Evolutionary conservation across 2,888 invertebrate genomes (phyloP), one percentile per base, ranked within the genome.

Genomic region (Pterostichus madidus): DNA sequence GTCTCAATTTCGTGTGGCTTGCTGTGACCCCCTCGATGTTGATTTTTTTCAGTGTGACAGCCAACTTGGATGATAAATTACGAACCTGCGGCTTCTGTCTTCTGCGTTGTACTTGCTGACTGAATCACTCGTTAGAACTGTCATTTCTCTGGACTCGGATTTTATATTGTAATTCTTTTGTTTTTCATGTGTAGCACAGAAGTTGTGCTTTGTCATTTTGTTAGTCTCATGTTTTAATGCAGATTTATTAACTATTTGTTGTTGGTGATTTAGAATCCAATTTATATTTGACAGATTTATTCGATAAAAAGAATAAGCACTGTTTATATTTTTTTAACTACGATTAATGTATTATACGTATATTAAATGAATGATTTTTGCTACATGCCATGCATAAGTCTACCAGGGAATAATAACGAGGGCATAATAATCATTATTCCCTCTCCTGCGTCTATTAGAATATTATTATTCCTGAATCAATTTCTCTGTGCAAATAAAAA

Each of bases 51-150:
- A 52, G 17, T 13, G 32, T 75, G 49, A 49, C 49, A 75, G 75
- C 75, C 75, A 75, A 75, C 75, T 75, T 49, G 49, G 32, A 75
- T 75, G 75, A 75, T 75, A 75, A 75, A 75, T 75, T 75, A 75
- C 32, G 17, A 8, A 73, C 44, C 24, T 8, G n/a, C 31, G 35
- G 31, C 53, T 75, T 52, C 52, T 52, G 75, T 49, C 75, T 75
- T 13, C n/a, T 75, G 75, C 32, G 5, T 10, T 24, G 52, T 53
- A 75, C 53, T 75, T 53, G 75, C 53, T 52, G 75, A 73, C 52
- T 75, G 75, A 32, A 52, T 75, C 75, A 53, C 53, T 75, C 73
- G 32, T 52, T 49, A 17, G 11, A 24, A 32, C 49, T 75, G 75
- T 53, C 75, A 75, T 13, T 75, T 75, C 49, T 49, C 2, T 49